Conservation (phyloP, 2,113 vertebrate genomes). For the Gracilinanus agilis region DNA sequence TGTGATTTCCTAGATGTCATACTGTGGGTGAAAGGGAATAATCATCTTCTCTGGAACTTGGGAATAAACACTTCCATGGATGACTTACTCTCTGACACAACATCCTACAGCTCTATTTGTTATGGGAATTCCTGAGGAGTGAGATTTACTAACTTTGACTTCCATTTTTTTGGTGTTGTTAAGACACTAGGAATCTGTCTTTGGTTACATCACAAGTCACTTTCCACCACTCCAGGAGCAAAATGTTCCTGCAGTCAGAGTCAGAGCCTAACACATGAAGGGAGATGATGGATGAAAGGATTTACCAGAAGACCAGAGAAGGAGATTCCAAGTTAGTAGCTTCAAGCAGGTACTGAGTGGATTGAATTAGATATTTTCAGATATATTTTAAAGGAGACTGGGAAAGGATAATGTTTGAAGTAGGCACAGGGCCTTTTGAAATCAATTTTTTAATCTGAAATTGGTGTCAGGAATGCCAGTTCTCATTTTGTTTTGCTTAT, state of each 20-base stretch:
- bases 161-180: conserved; percentile 68
- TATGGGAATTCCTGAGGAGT: conserved; percentile 80
- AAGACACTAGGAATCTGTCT: conserved; percentile 66
- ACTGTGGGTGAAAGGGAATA: neutral
- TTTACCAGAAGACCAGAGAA: neutral
- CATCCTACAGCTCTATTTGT: conserved; percentile 78
- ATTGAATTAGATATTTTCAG: conserved; percentile 41
- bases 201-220: conserved; percentile 68
- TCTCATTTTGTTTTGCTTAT: neutral
- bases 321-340: conserved; percentile 35
- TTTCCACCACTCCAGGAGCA: conserved; percentile 56
- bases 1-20: conserved; percentile 37
- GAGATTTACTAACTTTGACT: conserved; percentile 74
- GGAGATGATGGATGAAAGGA: conserved; percentile 33
- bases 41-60: conserved; percentile 65
- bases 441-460: neutral
- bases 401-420: neutral
- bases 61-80: conserved; percentile 79
- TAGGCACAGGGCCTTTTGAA: neutral
- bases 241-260: conserved; percentile 13
- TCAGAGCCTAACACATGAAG: conserved; percentile 14
- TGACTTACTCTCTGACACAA: conserved; percentile 81
- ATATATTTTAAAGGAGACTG: neutral
- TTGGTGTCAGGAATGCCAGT: neutral
- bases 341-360: neutral